Base-by-base conservation (phyloP, 1,140 invertebrate species). In the Maniola jurtina region DNA sequence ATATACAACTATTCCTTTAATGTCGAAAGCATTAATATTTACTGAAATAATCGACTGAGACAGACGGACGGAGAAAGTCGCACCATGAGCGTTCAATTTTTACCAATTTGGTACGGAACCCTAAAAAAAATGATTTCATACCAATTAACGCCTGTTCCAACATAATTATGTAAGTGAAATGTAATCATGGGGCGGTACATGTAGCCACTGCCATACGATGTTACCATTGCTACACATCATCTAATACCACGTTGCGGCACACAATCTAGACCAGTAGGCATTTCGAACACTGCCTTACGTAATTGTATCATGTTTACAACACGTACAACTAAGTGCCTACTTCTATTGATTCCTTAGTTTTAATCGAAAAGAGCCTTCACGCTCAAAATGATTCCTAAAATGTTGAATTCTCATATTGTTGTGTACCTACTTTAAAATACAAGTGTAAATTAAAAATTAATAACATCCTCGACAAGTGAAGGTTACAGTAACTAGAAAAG, bases 171-270 rank as follows among this genome's bases (percentile, higher is more conserved):
- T 25, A 52, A 33, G 42, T 45, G 15, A 3, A 52, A 1, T 36
- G 48, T 36, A 45, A 63, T 55, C 25, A 42, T 14, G 50, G 61
- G 48, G 60, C 15, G 16, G 33, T 10, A 25, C 33, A 11, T 33
- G 11, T 57, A 45, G 54, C 15, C 13, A 45, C 13, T 35, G 48
- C 42, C 38, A 57, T 60, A 45, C 59, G 57, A 55, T 66, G 64
- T 55, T 66, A 47, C 48, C 25, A 34, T 56, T 47, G 40, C 36
- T 56, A 61, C 64, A 66, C 50, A 60, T 62, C 61, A 40, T 66
- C 64, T 66, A 66, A 66, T 66, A 52, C 47, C 34, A 66, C 11
- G 64, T 61, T 61, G 52, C 64, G 64, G 64, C 38, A 40, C 11
- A 55, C 50, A 45, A 66, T 66, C 58, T 66, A 66, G 64, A 66